Conservation (phyloP, 2,797 vertebrate species). For the Sebastes iracundus region DNA sequence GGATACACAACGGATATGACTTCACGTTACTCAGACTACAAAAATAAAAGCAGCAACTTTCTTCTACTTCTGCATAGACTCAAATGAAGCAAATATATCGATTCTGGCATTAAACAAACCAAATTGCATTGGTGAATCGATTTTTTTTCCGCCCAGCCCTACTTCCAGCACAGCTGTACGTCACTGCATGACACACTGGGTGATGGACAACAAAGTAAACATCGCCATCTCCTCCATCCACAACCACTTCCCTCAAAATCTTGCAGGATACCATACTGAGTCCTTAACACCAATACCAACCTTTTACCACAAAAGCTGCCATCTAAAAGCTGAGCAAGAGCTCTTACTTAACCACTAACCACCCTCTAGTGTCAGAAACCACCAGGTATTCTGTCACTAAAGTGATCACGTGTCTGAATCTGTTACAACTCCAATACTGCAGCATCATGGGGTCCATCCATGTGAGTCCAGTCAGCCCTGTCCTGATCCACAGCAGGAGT, state of each 20-base stretch:
- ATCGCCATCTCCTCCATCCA: neutral
- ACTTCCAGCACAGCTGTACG: neutral
- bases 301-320: neutral
- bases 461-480: constrained; percentile 46
- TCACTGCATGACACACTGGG: neutral
- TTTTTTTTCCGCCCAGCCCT: too few species aligned
- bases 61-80: too few species aligned
- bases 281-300: neutral
- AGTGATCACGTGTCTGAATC: neutral
- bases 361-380: neutral
- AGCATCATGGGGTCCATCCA: constrained; percentile 24
- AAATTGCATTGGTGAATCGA: too few species aligned
- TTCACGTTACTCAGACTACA: too few species aligned
- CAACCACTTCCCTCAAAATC: neutral
- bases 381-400: neutral
- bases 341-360: neutral
- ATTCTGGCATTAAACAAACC: too few species aligned
- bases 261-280: neutral
- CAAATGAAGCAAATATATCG: too few species aligned
- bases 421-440: neutral
- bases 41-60: too few species aligned
- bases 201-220: neutral
- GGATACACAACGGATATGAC: too few species aligned
- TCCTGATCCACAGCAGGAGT: constrained; percentile 46
- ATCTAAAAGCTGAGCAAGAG: neutral